Evolutionary conservation across 2,888 invertebrate genomes (phyloP).

Genomic region (Caenorhabditis japonica): DNA sequence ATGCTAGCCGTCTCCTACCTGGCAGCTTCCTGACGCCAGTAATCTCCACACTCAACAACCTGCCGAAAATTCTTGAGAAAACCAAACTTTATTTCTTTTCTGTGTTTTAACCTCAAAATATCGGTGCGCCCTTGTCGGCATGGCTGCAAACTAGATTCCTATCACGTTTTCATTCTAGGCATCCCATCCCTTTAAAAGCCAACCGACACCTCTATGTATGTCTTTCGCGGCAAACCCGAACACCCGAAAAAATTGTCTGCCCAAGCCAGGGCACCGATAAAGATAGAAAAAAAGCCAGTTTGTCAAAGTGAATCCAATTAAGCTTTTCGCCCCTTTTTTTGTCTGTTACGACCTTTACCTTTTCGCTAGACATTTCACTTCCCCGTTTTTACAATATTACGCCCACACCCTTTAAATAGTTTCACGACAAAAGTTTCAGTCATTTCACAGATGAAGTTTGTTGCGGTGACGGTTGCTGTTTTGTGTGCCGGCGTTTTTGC

Average conservation of each 20-base stretch:
- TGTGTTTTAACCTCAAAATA: neutral
- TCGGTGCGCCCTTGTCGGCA: too few relatives aligned
- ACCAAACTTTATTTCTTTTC: too few relatives aligned
- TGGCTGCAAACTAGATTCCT: slow-evolving; percentile 33
- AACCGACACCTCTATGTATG: too few relatives aligned
- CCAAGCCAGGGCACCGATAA: slow-evolving; percentile 1
- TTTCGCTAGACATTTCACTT: neutral
- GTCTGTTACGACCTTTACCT: slow-evolving; percentile 8
- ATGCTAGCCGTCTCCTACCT: too few relatives aligned
- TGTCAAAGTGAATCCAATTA: too few relatives aligned
- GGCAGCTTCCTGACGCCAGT: too few relatives aligned
- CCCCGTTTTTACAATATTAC: too few relatives aligned
- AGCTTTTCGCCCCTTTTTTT: slow-evolving; percentile 32
- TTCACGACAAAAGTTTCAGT: too few relatives aligned
- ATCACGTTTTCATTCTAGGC: slow-evolving; percentile 15
- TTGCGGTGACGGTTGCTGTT: slow-evolving; percentile 19
- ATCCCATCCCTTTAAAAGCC: slow-evolving; percentile 23
- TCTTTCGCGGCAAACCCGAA: too few relatives aligned
- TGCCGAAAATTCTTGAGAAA: too few relatives aligned
- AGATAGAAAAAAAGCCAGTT: slow-evolving; percentile 14
- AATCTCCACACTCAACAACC: too few relatives aligned
- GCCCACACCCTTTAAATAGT: too few relatives aligned
- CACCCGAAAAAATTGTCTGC: slow-evolving; percentile 26
- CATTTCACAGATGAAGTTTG: slow-evolving; percentile 38
- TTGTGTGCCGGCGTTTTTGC: slow-evolving; percentile 31